phyloP scores from a whole-genome alignment of 2,888 invertebrate species.

The Apamea sordens region DNA sequence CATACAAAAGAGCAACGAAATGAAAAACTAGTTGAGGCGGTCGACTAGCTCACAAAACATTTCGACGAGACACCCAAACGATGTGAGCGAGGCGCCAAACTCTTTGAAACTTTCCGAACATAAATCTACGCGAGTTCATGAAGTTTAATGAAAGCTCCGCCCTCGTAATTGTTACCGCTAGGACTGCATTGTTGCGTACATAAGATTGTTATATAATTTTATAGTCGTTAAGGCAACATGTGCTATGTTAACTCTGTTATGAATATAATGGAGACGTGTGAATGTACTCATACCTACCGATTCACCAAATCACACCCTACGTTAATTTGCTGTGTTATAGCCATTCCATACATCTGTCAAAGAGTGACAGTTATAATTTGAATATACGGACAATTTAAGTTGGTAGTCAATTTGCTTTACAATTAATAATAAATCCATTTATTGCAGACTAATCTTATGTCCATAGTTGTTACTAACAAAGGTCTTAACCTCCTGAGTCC shows the following conservation, averaged over 20 bases:
- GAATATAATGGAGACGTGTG: constrained; percentile 8
- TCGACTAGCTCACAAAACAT: constrained; percentile 60
- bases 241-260: constrained; percentile 51
- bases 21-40: constrained; percentile 50
- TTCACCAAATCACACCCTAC: not conserved
- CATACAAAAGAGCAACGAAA: constrained; percentile 44
- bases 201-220: constrained; percentile 68
- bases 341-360: not conserved
- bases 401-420: not conserved
- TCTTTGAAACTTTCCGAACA: constrained; percentile 69
- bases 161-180: constrained; percentile 72
- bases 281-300: not conserved
- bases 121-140: constrained; percentile 74
- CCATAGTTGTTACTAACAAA: too few species aligned
- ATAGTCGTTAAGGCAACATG: constrained; percentile 57
- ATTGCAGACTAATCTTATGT: too few species aligned
- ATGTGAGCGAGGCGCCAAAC: constrained; percentile 57
- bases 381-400: not conserved
- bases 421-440: not conserved
- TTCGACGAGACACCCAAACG: constrained; percentile 58
- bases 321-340: not conserved
- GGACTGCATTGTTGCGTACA: constrained; percentile 65
- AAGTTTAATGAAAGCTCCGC: constrained; percentile 75
- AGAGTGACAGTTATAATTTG: too few species aligned
- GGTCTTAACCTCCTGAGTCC: too few species aligned